These are phyloP conservation scores for Agriopis marginaria DNA, from an alignment of 2,888 invertebrate genomes.

Conservation along the genomic window DNA sequence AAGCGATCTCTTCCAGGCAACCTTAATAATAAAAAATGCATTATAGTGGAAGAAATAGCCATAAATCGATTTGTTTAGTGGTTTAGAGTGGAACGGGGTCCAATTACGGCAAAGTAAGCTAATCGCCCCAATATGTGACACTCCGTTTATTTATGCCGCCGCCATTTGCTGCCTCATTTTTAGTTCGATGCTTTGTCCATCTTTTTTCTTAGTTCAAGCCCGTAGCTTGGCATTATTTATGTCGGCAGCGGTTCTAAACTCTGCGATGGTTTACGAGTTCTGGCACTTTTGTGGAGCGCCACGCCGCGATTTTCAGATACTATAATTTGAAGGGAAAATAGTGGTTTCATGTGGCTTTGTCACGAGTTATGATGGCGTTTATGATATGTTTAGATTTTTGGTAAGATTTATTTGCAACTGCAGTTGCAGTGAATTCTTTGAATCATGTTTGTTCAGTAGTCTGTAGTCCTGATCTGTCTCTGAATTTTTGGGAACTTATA, in stretches of 20 bases:
- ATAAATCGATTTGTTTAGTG: too few species aligned
- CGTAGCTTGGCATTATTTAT: constrained; percentile 35
- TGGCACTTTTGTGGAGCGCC: constrained; percentile 42
- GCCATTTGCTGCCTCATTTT: neutral
- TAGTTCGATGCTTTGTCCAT: neutral
- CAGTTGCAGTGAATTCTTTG: neutral
- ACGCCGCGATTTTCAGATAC: constrained; percentile 24
- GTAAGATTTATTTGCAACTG: neutral
- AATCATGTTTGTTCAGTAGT: neutral
- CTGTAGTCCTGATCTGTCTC: too few species aligned
- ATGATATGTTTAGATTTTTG: neutral
- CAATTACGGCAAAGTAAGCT: too few species aligned
- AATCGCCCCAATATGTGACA: neutral
- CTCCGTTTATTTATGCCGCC: neutral
- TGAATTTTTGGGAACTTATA: too few species aligned
- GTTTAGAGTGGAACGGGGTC: too few species aligned
- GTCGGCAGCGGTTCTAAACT: constrained; percentile 37
- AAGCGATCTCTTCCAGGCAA: too few species aligned
- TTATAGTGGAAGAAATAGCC: too few species aligned
- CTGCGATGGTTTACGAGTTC: constrained; percentile 39
- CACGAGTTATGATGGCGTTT: constrained; percentile 10
- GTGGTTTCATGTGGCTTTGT: constrained; percentile 11
- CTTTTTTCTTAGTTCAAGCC: constrained; percentile 6
- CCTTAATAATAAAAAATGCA: too few species aligned
- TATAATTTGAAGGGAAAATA: constrained; percentile 22